These are phyloP conservation scores for Dendrocincla fuliginosa DNA, from an alignment of 2,797 vertebrate species.

Conservation along the genomic window DNA sequence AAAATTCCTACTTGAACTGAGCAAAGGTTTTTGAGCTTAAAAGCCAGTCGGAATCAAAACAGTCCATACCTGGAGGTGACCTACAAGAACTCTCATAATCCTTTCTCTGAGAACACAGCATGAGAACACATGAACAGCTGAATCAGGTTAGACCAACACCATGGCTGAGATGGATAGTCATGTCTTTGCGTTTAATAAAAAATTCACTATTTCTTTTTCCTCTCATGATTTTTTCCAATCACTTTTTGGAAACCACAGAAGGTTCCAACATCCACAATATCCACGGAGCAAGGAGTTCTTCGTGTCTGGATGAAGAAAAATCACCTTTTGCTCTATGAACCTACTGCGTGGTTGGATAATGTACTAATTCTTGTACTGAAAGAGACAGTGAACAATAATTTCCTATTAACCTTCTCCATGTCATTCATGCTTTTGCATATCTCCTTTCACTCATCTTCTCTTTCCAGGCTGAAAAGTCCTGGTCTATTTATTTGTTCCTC, in stretches of 20 bases:
- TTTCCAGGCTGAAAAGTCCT: background rate
- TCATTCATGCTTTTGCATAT: slow-evolving; percentile 30
- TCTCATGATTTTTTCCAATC: background rate
- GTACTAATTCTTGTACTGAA: background rate
- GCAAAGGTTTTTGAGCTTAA: background rate
- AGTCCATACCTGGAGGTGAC: background rate
- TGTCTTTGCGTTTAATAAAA: background rate
- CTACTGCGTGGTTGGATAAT: background rate
- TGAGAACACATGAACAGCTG: background rate
- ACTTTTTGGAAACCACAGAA: background rate
- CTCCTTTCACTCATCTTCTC: background rate
- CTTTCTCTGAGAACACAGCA: background rate
- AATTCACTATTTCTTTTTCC: background rate
- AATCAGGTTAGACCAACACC: background rate
- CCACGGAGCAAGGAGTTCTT: background rate
- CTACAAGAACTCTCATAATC: slow-evolving; percentile 32
- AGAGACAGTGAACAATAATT: background rate
- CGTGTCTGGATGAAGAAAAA: background rate
- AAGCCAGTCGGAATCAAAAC: slow-evolving; percentile 25
- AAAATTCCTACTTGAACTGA: slow-evolving; percentile 21
- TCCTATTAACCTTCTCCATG: background rate
- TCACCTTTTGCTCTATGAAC: background rate
- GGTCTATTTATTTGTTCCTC: background rate
- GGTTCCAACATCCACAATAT: background rate
- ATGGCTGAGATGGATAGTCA: background rate